Evolutionary conservation across 2,113 vertebrate species (phyloP).

Genomic region (Trematomus loennbergii): DNA sequence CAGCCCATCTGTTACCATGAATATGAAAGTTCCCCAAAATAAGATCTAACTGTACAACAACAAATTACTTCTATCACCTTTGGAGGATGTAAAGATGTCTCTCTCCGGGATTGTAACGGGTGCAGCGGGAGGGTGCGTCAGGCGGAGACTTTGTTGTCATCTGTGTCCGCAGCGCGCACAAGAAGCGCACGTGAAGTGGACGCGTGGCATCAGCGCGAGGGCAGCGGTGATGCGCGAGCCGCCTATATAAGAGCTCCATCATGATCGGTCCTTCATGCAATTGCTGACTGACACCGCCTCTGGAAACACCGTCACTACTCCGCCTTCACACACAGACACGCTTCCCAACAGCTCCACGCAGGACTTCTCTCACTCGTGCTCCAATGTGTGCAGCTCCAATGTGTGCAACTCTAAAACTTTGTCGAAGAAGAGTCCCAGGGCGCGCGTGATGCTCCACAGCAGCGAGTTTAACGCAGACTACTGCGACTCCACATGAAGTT

Average conservation of each 20-base stretch:
- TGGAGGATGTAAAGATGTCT: too few relatives aligned
- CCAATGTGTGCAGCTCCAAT: constrained; percentile 4
- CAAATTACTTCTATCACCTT: too few relatives aligned
- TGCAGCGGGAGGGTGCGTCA: background rate
- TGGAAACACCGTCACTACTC: background rate
- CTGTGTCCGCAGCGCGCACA: constrained; percentile 2
- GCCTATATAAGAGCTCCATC: constrained; percentile 76
- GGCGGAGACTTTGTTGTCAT: background rate
- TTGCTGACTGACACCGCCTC: constrained; percentile 19
- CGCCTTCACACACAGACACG: constrained; percentile 15
- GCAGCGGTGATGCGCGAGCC: constrained; percentile 47
- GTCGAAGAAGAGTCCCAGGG: constrained; percentile 18
- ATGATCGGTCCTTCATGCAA: constrained; percentile 50
- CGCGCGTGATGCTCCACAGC: constrained; percentile 18
- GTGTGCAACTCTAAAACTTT: constrained; percentile 44
- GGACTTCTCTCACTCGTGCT: background rate
- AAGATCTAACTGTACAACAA: too few relatives aligned
- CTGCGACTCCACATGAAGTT: constrained; percentile 46
- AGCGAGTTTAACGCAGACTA: background rate
- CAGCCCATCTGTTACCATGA: too few relatives aligned
- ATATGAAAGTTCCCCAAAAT: too few relatives aligned
- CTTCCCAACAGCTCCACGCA: background rate
- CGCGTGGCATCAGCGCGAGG: constrained; percentile 21
- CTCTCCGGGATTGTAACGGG: too few relatives aligned
- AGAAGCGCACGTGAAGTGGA: constrained; percentile 18